These are phyloP conservation scores for Dreissena polymorpha DNA, from an alignment of 1,140 invertebrate species.

Conservation along the genomic window DNA sequence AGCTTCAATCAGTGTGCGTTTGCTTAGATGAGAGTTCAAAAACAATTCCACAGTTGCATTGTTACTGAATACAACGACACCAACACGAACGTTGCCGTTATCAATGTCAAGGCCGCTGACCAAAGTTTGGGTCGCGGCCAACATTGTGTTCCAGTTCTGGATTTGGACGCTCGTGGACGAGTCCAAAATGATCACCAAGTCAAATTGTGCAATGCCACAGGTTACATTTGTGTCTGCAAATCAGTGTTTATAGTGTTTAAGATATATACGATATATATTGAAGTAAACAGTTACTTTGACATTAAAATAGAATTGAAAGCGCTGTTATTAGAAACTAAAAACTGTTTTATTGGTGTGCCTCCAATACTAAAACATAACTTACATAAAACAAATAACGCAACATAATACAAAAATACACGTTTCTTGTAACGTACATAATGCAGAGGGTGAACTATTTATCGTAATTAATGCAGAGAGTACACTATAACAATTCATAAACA, in stretches of 20 bases:
- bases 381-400: too few relatives aligned
- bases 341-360: too few relatives aligned
- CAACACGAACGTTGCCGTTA: slow-evolving; percentile 57
- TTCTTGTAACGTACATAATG: too few relatives aligned
- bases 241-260: background rate
- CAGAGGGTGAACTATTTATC: too few relatives aligned
- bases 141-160: slow-evolving; percentile 55
- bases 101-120: slow-evolving; percentile 62
- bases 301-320: too few relatives aligned
- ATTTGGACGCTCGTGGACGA: slow-evolving; percentile 65
- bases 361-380: too few relatives aligned
- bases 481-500: too few relatives aligned
- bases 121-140: slow-evolving; percentile 56
- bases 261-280: too few relatives aligned
- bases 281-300: too few relatives aligned
- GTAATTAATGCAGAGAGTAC: too few relatives aligned
- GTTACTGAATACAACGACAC: slow-evolving; percentile 61
- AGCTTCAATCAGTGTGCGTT: slow-evolving; percentile 46
- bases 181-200: slow-evolving; percentile 58
- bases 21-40: slow-evolving; percentile 54
- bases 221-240: slow-evolving; percentile 33
- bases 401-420: too few relatives aligned
- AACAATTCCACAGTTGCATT: slow-evolving; percentile 60
- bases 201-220: slow-evolving; percentile 39
- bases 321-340: too few relatives aligned